Evolutionary conservation across 2,113 vertebrate genomes (phyloP).

Genomic region (Semnornis frantzii): DNA sequence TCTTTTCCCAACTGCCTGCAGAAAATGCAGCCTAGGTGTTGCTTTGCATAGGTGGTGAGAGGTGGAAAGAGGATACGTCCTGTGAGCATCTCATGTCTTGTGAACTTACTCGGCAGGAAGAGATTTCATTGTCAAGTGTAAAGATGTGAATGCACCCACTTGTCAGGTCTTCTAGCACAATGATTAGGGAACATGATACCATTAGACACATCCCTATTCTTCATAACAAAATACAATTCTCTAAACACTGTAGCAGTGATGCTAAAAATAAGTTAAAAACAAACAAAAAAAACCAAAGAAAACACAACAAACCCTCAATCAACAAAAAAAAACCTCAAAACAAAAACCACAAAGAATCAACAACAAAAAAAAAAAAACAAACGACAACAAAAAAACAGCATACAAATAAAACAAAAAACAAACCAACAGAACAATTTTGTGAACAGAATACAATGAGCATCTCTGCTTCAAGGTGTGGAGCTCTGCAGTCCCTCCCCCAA

Average conservation of each 20-base stretch:
- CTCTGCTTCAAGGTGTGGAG: not conserved
- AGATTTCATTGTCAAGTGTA: not conserved
- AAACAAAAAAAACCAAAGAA: too few species aligned
- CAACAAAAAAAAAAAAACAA: too few species aligned
- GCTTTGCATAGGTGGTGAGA: not conserved
- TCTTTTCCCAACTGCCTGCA: not conserved
- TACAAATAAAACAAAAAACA: not conserved
- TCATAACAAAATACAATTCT: not conserved
- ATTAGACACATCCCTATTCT: not conserved
- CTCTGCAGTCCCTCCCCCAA: not conserved
- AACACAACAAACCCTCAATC: too few species aligned
- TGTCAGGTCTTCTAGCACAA: not conserved
- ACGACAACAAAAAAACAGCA: not conserved
- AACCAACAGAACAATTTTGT: not conserved
- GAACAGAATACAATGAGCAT: not conserved
- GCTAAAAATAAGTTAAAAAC: not conserved
- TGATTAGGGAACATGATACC: not conserved
- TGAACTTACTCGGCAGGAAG: not conserved
- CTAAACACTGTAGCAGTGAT: not conserved
- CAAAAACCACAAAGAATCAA: not conserved
- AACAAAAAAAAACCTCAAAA: too few species aligned
- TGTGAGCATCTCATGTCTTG: rapidly evolving
- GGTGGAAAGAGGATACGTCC: not conserved
- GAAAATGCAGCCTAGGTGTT: not conserved
- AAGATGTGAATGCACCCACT: not conserved